These are phyloP conservation scores for Pristionchus pacificus DNA, from an alignment of 1,140 invertebrate genomes.

Conservation along the genomic window DNA sequence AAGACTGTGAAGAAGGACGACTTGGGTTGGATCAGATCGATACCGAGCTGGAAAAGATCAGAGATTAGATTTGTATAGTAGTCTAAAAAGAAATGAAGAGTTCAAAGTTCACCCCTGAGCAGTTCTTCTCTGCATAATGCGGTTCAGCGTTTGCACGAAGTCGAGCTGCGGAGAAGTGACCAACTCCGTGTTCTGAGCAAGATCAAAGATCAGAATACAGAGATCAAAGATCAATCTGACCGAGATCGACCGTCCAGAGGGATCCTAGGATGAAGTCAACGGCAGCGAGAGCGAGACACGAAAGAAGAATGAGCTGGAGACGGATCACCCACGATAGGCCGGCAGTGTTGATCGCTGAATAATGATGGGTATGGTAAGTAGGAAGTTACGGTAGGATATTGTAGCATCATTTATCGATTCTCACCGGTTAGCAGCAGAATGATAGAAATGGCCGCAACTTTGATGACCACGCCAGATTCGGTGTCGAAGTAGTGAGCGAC, in stretches of 20 bases:
- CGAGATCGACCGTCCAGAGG: slow-evolving; percentile 69
- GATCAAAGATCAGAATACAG: slow-evolving; percentile 27
- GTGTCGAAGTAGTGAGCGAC: slow-evolving; percentile 77
- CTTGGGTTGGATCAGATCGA: slow-evolving; percentile 40
- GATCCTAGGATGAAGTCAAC: slow-evolving; percentile 83
- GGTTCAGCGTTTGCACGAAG: slow-evolving; percentile 78
- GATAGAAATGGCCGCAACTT: slow-evolving; percentile 75
- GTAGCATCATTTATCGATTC: neutral
- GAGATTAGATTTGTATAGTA: too few relatives aligned
- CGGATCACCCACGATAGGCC: slow-evolving; percentile 90
- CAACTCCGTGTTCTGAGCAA: slow-evolving; percentile 72
- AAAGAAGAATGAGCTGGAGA: slow-evolving; percentile 76
- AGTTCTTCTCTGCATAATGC: slow-evolving; percentile 71
- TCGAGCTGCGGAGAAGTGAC: slow-evolving; percentile 75
- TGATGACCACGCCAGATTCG: slow-evolving; percentile 66
- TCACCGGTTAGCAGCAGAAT: slow-evolving; percentile 72
- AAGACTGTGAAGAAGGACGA: slow-evolving; percentile 82
- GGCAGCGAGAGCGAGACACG: slow-evolving; percentile 77
- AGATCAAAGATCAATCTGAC: slow-evolving; percentile 61
- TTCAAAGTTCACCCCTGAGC: slow-evolving; percentile 23
- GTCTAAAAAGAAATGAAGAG: slow-evolving; percentile 48
- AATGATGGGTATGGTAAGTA: slow-evolving; percentile 3
- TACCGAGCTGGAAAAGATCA: neutral
- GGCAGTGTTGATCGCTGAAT: slow-evolving; percentile 75
- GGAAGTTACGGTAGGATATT: neutral